Percentiles rank a stretch among this genome's conserved stretches.
Evolutionary conservation across 2,113 vertebrate species (phyloP).

Genomic region (Fregata magnificens): DNA sequence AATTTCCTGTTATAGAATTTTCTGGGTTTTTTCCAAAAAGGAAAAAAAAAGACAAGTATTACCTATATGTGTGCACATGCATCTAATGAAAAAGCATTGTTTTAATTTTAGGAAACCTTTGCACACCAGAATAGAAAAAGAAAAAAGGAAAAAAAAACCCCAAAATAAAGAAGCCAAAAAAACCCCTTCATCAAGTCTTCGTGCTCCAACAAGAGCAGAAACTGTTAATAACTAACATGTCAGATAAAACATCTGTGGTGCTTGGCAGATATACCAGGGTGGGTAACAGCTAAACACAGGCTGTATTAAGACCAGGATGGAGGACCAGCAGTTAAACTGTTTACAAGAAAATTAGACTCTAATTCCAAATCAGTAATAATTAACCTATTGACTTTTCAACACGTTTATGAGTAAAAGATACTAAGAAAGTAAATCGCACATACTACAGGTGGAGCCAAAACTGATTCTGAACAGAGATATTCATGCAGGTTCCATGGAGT

Average conservation of each 20-base stretch:
- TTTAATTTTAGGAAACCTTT: neutral
- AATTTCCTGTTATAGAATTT: neutral
- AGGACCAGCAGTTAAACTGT: neutral
- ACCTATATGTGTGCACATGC: neutral
- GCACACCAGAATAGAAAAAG: neutral
- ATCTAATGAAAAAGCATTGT: neutral
- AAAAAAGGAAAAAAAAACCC: no score
- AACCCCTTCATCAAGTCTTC: neutral
- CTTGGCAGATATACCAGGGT: neutral
- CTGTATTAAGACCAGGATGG: neutral
- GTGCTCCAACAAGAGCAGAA: constrained; percentile 1
- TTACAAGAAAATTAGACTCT: constrained; percentile 12
- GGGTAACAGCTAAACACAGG: neutral
- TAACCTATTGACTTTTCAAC: neutral
- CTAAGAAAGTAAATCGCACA: neutral
- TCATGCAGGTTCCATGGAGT: neutral
- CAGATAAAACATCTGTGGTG: neutral
- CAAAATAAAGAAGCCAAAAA: neutral
- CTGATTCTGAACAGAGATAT: neutral
- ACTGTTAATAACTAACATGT: neutral
- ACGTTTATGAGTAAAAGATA: neutral
- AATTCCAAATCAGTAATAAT: neutral
- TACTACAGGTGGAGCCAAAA: neutral
- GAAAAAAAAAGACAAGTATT: neutral
- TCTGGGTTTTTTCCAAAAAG: neutral